Conservation (phyloP, 2,797 vertebrate species). For the Pogoniulus pusillus region DNA sequence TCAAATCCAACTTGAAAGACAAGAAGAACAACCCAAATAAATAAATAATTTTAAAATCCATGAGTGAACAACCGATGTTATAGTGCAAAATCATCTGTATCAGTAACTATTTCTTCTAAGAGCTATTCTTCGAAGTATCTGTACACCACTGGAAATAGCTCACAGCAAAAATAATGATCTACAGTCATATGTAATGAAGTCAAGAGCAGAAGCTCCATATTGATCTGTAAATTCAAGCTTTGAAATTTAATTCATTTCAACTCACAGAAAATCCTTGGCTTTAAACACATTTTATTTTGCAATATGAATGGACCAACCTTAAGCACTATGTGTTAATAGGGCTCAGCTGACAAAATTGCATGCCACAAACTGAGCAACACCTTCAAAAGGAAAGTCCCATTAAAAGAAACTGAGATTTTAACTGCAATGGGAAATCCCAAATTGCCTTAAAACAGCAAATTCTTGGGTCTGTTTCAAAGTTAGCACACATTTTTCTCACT, state of each 20-base stretch:
- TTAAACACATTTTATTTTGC: neutral
- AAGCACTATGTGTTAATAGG: neutral
- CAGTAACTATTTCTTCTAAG: neutral
- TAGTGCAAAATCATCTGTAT: neutral
- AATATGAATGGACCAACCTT: neutral
- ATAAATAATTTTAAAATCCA: neutral
- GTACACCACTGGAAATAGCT: neutral
- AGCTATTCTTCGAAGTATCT: neutral
- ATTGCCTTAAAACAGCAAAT: neutral
- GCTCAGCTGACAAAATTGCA: neutral
- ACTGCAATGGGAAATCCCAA: neutral
- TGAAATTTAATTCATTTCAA: neutral
- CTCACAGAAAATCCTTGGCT: neutral
- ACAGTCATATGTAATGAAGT: neutral
- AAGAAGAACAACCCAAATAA: neutral
- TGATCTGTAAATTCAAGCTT: neutral
- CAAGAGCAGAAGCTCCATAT: neutral
- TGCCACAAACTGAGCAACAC: neutral
- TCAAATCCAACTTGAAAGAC: conserved; percentile 87
- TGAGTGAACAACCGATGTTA: neutral
- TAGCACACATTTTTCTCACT: neutral
- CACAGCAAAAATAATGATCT: neutral
- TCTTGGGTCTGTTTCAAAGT: neutral
- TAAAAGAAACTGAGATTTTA: neutral
- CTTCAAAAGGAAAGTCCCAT: neutral